Conservation (phyloP, 1,140 invertebrate species). For the Diachasmimorpha longicaudata region DNA sequence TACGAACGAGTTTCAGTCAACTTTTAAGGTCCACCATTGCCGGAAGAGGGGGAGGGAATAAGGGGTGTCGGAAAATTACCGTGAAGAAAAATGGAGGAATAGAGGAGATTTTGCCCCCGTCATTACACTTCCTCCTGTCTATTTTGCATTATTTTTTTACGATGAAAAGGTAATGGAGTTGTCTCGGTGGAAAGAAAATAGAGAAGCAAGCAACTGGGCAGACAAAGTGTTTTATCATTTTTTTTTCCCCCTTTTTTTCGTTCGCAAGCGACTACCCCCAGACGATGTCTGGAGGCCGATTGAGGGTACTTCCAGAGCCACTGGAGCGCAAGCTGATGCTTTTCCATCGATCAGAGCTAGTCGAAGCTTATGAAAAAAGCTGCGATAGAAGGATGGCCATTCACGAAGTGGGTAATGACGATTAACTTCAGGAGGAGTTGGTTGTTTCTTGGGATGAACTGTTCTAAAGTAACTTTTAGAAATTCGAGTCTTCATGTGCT, state of each 20-base stretch:
- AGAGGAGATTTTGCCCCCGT: neutral
- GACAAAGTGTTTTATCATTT: neutral
- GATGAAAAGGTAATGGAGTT: slow-evolving; percentile 4
- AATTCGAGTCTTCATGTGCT: neutral
- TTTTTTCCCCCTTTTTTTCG: neutral
- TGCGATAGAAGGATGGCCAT: neutral
- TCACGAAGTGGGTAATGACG: neutral
- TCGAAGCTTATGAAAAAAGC: neutral
- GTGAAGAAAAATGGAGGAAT: neutral
- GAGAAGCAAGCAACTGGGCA: neutral
- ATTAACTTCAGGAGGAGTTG: neutral
- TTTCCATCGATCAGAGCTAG: neutral
- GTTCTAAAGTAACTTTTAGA: neutral
- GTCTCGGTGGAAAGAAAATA: neutral
- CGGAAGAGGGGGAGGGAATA: neutral
- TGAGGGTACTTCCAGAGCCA: neutral
- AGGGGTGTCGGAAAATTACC: neutral
- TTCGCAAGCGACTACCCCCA: neutral
- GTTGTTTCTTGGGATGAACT: neutral
- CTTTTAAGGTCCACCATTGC: neutral
- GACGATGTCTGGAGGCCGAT: slow-evolving; percentile 13
- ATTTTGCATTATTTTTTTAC: neutral
- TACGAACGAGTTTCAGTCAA: neutral
- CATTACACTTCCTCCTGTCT: neutral
- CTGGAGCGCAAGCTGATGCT: neutral